Evolutionary conservation across 2,888 invertebrate genomes (phyloP), one percentile per base, ranked within the genome.

Genomic region (Metallyticus violacea): DNA sequence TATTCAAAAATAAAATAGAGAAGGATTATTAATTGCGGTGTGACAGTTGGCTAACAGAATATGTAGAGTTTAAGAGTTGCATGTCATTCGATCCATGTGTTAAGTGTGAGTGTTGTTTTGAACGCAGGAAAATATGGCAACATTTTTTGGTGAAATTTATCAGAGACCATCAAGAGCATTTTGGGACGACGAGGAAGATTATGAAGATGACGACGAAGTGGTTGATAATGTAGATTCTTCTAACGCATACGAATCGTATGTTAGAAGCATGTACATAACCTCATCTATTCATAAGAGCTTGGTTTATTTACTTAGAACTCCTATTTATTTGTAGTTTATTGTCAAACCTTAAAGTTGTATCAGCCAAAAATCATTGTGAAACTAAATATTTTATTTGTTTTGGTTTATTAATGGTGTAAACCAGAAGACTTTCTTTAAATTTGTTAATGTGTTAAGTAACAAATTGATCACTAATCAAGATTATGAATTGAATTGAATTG

Each of bases 161-260:
- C 88, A 89, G 30, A 88, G 88, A 62, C 86, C 89, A 28, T 89
- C 89, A 15, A 86, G 89, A 28, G 89, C 89, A 2, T 89, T 89
- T 83, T 89, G 88, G 27, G 89, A 89, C 85, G 89, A 89, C 40
- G 89, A 89, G 84, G 89, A 89, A 29, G 89, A 89, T 25, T 89
- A 88, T 86, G 89, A 89, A 40, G 89, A 89, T 27, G 89, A 89
- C 27, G 88, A 89, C 40, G 88, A 88, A 30, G 30, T 29, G 82
- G 85, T 79, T 30, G 27, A 30, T 6, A 6, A 2, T 15, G n/a
- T 6, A 27, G n/a, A 27, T 2, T 22, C 40, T 30, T 40, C 40
- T 30, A 40, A 83, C 6, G 76, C 7, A n/a, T 30, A 40, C 15
- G 15, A 30, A 26, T 26, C 26, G 27, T 27, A n/a, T 30, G 30